These are phyloP conservation scores for Hemibates koningsi DNA, from an alignment of 2,113 vertebrate species.

Conservation along the genomic window DNA sequence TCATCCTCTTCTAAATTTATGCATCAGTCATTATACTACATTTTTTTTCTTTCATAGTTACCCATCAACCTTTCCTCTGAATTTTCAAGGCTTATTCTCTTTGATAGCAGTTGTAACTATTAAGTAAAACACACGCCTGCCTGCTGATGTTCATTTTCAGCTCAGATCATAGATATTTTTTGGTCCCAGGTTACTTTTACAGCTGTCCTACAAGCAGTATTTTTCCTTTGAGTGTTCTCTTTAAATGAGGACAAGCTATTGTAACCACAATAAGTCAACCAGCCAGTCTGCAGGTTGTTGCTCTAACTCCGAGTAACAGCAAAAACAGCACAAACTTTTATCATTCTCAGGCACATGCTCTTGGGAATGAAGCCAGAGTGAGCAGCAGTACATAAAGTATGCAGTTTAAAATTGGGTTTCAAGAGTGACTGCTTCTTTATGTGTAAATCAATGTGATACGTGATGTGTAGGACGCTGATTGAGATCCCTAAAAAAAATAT, in stretches of 20 bases:
- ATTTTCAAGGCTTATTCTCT: not conserved
- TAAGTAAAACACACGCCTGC: not conserved
- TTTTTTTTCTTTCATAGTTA: not conserved
- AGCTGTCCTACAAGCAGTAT: not conserved
- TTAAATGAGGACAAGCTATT: not conserved
- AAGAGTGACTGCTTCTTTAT: constrained; percentile 6
- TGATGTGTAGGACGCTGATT: not conserved
- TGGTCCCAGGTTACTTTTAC: not conserved
- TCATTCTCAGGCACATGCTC: constrained; percentile 12
- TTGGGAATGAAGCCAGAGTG: not conserved
- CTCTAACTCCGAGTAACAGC: constrained; percentile 3
- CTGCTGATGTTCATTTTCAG: not conserved
- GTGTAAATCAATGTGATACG: not conserved
- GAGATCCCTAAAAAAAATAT: not conserved
- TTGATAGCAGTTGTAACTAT: not conserved
- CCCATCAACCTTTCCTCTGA: not conserved
- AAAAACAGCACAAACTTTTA: not conserved
- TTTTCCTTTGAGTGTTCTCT: not conserved
- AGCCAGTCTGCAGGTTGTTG: not conserved
- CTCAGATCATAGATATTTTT: not conserved
- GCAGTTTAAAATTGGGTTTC: constrained; percentile 18
- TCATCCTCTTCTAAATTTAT: not conserved
- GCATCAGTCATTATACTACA: not conserved
- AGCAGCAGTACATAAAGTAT: constrained; percentile 25
- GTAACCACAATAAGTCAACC: not conserved